Conservation (phyloP, 2,113 vertebrate species). For the Sander lucioperca region DNA sequence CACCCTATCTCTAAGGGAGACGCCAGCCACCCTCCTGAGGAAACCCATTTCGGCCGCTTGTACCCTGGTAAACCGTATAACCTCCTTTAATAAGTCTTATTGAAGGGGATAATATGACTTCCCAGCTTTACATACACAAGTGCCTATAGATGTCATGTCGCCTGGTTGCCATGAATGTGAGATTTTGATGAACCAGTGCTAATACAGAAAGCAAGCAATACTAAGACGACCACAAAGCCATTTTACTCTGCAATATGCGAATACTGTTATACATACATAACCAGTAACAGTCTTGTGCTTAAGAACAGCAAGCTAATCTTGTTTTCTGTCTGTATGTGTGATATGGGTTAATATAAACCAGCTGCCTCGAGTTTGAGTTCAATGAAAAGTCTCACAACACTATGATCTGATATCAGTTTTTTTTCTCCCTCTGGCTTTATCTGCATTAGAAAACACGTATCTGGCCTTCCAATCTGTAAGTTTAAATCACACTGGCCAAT, state of each 20-base stretch:
- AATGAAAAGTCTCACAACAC: background rate
- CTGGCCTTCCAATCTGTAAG: background rate
- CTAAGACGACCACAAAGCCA: background rate
- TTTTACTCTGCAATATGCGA: background rate
- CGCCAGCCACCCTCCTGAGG: too few relatives aligned
- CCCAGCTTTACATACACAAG: slow-evolving; percentile 4
- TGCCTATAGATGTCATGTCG: slow-evolving; percentile 5
- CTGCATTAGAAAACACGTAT: background rate
- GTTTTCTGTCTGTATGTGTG: background rate
- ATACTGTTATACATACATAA: background rate
- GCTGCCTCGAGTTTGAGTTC: background rate
- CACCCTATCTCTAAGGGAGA: too few relatives aligned
- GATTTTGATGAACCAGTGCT: background rate
- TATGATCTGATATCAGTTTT: background rate
- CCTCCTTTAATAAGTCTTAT: background rate
- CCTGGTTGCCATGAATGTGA: background rate
- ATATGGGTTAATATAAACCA: background rate
- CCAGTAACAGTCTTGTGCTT: background rate
- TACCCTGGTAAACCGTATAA: background rate
- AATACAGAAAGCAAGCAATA: slow-evolving; percentile 4
- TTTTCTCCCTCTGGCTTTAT: background rate
- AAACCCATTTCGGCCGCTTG: too few relatives aligned
- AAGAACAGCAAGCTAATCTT: background rate
- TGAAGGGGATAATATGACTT: background rate
- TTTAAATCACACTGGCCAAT: slow-evolving; percentile 13